Percentiles rank a stretch among this genome's conserved stretches.
Conservation (phyloP, 2,113 vertebrate species). For the Thymallus thymallus region DNA sequence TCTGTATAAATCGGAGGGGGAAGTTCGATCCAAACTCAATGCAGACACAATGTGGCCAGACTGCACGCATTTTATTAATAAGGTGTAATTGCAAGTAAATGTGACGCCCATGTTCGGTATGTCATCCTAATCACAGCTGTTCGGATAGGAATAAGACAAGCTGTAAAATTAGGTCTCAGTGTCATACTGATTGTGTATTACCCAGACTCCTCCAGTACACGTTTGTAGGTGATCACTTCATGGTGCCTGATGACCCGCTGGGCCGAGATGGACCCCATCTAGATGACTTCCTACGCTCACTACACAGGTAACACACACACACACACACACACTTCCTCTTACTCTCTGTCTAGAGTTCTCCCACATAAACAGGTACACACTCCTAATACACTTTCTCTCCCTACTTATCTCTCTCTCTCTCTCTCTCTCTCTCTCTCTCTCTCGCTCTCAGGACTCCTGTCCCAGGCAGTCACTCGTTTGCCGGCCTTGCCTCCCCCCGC, state of each 20-base stretch:
- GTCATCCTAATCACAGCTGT: no score
- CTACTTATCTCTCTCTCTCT: not conserved
- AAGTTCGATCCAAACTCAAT: no score
- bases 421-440: not conserved
- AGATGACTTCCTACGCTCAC: conserved; percentile 78
- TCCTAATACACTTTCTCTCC: not conserved
- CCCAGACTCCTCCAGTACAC: conserved; percentile 84
- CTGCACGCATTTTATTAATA: no score
- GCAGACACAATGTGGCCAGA: no score
- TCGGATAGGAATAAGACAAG: no score
- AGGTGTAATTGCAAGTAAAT: no score
- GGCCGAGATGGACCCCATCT: conserved; percentile 83
- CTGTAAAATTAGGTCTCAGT: no score
- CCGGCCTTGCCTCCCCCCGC: conserved; percentile 29
- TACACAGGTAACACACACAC: conserved; percentile 53
- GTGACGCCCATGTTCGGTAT: no score
- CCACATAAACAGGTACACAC: conserved; percentile 5
- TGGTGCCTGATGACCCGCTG: conserved; percentile 88
- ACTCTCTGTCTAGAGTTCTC: not conserved
- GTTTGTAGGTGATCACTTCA: conserved; percentile 86
- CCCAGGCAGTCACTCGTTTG: conserved; percentile 62
- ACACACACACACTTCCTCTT: not conserved
- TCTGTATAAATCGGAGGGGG: no score
- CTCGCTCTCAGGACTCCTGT: conserved; percentile 44
- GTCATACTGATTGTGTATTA: not conserved